phyloP scores from a whole-genome alignment of 2,113 vertebrate genomes.

The Oriolus oriolus region DNA sequence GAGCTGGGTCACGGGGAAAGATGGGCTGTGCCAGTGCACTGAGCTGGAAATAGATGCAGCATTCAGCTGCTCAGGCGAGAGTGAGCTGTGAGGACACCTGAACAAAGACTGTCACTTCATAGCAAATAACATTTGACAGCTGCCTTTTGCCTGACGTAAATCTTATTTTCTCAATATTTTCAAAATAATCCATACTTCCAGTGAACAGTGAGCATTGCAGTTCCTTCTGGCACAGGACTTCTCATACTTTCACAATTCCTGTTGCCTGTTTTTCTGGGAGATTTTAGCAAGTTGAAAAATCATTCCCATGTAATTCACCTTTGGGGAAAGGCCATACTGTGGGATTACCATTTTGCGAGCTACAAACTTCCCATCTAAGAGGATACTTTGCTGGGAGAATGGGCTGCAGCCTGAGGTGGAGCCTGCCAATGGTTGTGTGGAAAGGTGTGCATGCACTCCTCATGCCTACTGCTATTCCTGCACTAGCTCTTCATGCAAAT shows the following conservation, averaged over 20 bases:
- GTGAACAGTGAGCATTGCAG: background rate
- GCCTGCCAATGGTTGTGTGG: accelerated
- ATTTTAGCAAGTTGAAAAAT: background rate
- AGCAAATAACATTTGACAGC: background rate
- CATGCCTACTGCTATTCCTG: background rate
- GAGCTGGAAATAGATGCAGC: background rate
- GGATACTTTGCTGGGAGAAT: background rate
- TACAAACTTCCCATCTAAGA: background rate
- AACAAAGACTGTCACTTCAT: background rate
- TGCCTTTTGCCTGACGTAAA: background rate
- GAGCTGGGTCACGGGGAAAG: background rate
- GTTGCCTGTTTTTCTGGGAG: background rate
- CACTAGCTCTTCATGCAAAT: background rate
- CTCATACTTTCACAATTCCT: background rate
- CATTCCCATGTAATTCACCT: background rate
- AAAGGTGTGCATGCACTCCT: background rate
- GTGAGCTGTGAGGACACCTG: background rate
- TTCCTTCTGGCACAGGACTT: background rate
- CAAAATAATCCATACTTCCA: background rate
- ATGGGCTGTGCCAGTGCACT: background rate
- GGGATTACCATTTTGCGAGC: background rate
- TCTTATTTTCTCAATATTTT: background rate
- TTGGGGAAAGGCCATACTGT: background rate
- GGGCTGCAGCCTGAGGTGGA: background rate
- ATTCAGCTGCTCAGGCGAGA: accelerated